Percentiles rank a stretch among this genome's conserved stretches.
These are phyloP conservation scores for Syngnathus typhle DNA, from an alignment of 2,113 vertebrate genomes.

Conservation along the genomic window DNA sequence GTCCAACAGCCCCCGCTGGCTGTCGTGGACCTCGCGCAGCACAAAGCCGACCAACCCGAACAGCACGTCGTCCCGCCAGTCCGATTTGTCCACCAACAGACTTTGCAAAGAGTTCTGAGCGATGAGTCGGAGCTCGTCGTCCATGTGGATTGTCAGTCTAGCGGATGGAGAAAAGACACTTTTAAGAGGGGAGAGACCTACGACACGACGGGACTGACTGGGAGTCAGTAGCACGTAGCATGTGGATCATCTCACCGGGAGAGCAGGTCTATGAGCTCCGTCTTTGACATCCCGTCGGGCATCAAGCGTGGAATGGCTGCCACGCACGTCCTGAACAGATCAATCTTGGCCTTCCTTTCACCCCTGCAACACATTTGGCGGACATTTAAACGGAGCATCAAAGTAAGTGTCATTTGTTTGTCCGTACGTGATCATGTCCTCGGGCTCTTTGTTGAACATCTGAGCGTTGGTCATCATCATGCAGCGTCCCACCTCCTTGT, in stretches of 20 bases:
- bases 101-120: slow-evolving; percentile 96
- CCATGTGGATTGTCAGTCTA: slow-evolving; percentile 96
- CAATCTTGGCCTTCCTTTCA: slow-evolving; percentile 96
- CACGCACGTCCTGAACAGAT: slow-evolving; percentile 94
- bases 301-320: slow-evolving; percentile 93
- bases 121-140: slow-evolving; percentile 92
- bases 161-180: not conserved
- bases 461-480: slow-evolving; percentile 98
- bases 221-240: too few species aligned
- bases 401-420: not conserved
- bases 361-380: slow-evolving; percentile 67
- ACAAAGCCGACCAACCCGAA: slow-evolving; percentile 93
- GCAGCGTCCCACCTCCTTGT: slow-evolving; percentile 96
- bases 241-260: slow-evolving; percentile 40
- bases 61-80: slow-evolving; percentile 93
- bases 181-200: not conserved
- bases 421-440: slow-evolving; percentile 98
- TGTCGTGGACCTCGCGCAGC: slow-evolving; percentile 89
- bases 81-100: slow-evolving; percentile 87
- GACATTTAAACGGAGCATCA: not conserved
- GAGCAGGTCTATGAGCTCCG: slow-evolving; percentile 91
- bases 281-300: slow-evolving; percentile 95
- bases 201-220: too few species aligned
- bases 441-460: slow-evolving; percentile 96
- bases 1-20: slow-evolving; percentile 86